Evolutionary conservation across 2,113 vertebrate species (phyloP).

Genomic region (Irena cyanogastra): DNA sequence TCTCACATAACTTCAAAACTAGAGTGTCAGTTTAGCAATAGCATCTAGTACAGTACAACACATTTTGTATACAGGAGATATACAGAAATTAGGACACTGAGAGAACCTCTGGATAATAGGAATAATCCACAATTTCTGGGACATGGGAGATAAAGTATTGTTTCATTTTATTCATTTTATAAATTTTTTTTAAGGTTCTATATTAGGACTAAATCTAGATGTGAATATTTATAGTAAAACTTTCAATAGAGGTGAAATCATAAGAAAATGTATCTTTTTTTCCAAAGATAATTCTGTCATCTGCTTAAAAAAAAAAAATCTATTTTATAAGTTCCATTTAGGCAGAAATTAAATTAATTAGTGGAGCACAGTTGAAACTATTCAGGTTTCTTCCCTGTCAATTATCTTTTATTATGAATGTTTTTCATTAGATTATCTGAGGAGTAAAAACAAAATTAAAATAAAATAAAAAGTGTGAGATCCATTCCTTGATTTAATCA

Average conservation of each 20-base stretch:
- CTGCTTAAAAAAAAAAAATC: not conserved
- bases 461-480: not conserved
- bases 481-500: not conserved
- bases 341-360: not conserved
- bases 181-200: not conserved
- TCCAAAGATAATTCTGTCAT: not conserved
- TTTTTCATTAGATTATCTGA: not conserved
- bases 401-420: not conserved
- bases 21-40: not conserved
- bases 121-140: not conserved
- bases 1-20: not conserved
- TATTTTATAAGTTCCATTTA: not conserved
- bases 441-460: not conserved
- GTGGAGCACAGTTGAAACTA: not conserved
- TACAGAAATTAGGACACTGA: not conserved
- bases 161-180: not conserved
- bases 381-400: not conserved
- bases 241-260: not conserved
- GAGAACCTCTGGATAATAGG: not conserved
- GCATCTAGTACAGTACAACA: not conserved
- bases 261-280: fast-evolving
- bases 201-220: not conserved
- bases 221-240: not conserved
- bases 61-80: not conserved
- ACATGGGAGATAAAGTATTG: not conserved